Evolutionary conservation across 2,888 invertebrate genomes (phyloP).

Genomic region (Cantharis nigra): DNA sequence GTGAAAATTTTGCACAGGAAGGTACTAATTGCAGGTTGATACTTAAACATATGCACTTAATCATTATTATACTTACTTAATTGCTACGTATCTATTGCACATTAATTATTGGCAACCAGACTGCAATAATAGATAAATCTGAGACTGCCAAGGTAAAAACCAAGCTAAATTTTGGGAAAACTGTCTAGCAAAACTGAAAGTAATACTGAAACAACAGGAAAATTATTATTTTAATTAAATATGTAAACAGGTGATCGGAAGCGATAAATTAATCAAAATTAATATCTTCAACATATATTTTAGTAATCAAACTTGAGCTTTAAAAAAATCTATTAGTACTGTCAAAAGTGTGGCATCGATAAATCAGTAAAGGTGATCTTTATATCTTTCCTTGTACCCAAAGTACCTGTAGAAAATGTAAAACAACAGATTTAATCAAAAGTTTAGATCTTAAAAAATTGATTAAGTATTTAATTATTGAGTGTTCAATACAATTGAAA

Average conservation of each 20-base stretch:
- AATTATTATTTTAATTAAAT: too few species aligned
- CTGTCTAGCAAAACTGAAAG: too few species aligned
- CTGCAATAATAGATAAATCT: too few species aligned
- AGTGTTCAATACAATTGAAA: not conserved
- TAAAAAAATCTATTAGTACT: not conserved
- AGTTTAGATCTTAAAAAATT: not conserved
- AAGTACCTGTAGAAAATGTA: not conserved
- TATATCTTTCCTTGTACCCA: not conserved
- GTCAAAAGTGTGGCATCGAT: not conserved
- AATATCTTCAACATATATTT: not conserved
- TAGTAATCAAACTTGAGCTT: not conserved
- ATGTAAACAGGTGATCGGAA: not conserved
- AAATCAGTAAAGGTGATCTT: not conserved
- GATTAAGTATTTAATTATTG: not conserved
- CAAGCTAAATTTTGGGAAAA: too few species aligned
- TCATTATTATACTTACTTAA: too few species aligned
- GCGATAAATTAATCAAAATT: not conserved
- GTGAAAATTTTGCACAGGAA: too few species aligned
- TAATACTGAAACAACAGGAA: too few species aligned
- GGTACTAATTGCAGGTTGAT: too few species aligned
- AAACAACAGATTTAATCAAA: not conserved
- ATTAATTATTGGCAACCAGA: too few species aligned
- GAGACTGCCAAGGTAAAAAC: too few species aligned
- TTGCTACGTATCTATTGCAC: too few species aligned
- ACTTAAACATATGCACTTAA: too few species aligned